These are phyloP conservation scores for Danionella dracula DNA, from an alignment of 2,797 vertebrate genomes.

Conservation along the genomic window DNA sequence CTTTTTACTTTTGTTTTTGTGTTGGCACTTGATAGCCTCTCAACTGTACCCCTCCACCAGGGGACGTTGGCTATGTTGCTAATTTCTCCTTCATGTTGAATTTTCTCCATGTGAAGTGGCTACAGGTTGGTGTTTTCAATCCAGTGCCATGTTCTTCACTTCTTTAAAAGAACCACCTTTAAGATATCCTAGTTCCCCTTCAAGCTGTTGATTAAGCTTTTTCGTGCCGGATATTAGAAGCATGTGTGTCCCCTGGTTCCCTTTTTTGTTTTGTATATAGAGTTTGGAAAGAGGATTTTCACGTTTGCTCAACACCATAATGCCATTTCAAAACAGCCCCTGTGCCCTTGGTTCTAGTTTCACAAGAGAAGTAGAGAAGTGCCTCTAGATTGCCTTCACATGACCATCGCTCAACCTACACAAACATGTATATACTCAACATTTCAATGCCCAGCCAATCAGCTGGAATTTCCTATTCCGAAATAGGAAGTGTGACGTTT, in stretches of 20 bases:
- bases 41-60: slow-evolving; percentile 70
- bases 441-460: background rate
- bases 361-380: slow-evolving; percentile 24
- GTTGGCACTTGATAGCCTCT: slow-evolving; percentile 60
- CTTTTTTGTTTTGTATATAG: slow-evolving; percentile 27
- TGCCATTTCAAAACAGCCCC: slow-evolving; percentile 32
- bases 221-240: slow-evolving; percentile 14
- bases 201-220: slow-evolving; percentile 22
- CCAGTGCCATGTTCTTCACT: background rate
- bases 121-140: slow-evolving; percentile 75
- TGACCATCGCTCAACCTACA: background rate
- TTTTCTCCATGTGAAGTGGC: slow-evolving; percentile 84
- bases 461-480: background rate
- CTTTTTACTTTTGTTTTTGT: background rate
- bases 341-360: slow-evolving; percentile 11
- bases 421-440: slow-evolving; percentile 7
- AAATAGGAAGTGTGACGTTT: slow-evolving; percentile 7
- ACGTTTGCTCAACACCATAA: slow-evolving; percentile 37
- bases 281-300: slow-evolving; percentile 21
- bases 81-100: slow-evolving; percentile 80
- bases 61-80: slow-evolving; percentile 77
- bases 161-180: background rate
- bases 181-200: background rate
- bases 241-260: slow-evolving; percentile 12
- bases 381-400: slow-evolving; percentile 11